Conservation (phyloP, 2,888 invertebrate species). For the Erebia aethiops region DNA sequence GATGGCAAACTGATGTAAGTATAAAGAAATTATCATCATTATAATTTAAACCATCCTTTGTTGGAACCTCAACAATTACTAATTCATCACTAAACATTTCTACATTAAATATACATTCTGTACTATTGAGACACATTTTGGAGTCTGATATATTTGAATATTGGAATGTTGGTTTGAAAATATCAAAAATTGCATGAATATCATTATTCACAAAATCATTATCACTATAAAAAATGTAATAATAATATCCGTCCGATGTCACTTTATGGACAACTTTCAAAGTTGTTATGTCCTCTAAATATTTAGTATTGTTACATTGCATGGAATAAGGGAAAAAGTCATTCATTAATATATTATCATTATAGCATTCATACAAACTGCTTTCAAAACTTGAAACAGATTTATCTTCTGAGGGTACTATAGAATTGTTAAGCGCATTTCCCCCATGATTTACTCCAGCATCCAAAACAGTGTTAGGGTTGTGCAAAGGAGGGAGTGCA, state of each 20-base stretch:
- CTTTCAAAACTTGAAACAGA: conserved; percentile 93
- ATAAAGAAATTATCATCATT: conserved; percentile 88
- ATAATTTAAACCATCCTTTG: conserved; percentile 90
- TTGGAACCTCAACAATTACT: conserved; percentile 93
- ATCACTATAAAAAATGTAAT: conserved; percentile 94
- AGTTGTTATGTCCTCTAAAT: conserved; percentile 86
- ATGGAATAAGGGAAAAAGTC: conserved; percentile 87
- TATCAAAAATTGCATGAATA: conserved; percentile 92
- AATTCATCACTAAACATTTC: conserved; percentile 88
- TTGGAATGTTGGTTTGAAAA: conserved; percentile 92
- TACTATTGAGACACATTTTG: conserved; percentile 89
- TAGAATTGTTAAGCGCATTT: conserved; percentile 84
- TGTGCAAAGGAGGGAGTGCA: conserved; percentile 59
- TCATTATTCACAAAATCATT: conserved; percentile 91
- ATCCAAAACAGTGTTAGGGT: conserved; percentile 84
- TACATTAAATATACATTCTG: conserved; percentile 89
- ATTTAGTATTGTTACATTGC: conserved; percentile 86
- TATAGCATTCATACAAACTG: conserved; percentile 88
- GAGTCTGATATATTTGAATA: conserved; percentile 87
- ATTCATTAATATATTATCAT: conserved; percentile 88
- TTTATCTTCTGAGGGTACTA: conserved; percentile 78
- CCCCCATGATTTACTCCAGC: conserved; percentile 90
- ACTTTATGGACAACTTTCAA: conserved; percentile 87
- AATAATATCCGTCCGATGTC: conserved; percentile 90
- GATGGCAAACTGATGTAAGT: conserved; percentile 90